A percentile compares a stretch with the other conserved stretches of the same genome.
phyloP scores from a whole-genome alignment of 2,888 invertebrate species.

The Heteromyza rotundicornis region DNA sequence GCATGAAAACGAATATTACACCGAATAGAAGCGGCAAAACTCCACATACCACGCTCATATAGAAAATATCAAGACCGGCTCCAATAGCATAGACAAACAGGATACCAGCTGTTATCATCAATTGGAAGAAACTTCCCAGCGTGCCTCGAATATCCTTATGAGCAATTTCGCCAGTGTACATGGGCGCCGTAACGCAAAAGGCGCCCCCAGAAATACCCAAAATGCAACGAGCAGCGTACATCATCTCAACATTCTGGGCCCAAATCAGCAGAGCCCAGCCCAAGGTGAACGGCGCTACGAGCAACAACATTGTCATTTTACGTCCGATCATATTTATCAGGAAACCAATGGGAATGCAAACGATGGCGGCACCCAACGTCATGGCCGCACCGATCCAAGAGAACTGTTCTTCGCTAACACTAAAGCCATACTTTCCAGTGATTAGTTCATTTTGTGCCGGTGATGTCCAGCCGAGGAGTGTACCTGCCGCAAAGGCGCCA shows the following conservation, averaged over 20 bases:
- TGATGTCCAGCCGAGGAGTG: conserved; percentile 79
- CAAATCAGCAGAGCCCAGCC: conserved; percentile 80
- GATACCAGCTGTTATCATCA: conserved; percentile 85
- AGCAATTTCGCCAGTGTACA: conserved; percentile 86
- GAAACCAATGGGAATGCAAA: conserved; percentile 76
- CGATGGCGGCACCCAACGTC: conserved; percentile 75
- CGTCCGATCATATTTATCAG: conserved; percentile 76
- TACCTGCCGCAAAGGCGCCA: conserved; percentile 79
- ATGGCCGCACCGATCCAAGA: conserved; percentile 77
- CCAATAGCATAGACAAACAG: conserved; percentile 76
- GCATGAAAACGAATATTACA: conserved; percentile 79
- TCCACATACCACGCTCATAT: conserved; percentile 54
- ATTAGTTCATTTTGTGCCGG: conserved; percentile 66
- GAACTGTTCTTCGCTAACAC: conserved; percentile 64
- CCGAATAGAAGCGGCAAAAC: conserved; percentile 71
- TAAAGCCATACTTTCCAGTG: conserved; percentile 66
- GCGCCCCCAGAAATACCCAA: conserved; percentile 68
- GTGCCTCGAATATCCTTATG: conserved; percentile 83
- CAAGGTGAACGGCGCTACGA: conserved; percentile 70
- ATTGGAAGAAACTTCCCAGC: conserved; percentile 85
- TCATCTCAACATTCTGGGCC: conserved; percentile 68
- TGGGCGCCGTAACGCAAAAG: conserved; percentile 82
- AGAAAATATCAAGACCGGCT: conserved; percentile 49
- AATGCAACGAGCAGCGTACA: conserved; percentile 57
- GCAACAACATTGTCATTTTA: conserved; percentile 66